Conservation (phyloP, 2,797 vertebrate species). For the Helostoma temminkii region DNA sequence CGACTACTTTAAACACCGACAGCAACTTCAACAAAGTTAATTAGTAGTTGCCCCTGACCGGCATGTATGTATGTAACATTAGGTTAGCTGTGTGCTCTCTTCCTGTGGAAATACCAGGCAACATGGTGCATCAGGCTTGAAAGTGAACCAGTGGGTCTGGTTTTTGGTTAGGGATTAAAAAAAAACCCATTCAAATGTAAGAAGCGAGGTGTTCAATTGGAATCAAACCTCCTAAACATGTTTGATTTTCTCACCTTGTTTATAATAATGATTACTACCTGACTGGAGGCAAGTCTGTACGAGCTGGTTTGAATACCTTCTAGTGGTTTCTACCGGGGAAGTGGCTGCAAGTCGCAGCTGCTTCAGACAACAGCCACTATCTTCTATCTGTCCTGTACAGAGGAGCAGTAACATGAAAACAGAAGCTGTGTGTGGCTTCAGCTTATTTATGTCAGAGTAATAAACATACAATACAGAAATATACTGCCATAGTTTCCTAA, state of each 20-base stretch:
- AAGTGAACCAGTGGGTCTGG: slow-evolving; percentile 17
- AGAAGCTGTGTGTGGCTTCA: background rate
- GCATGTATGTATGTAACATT: background rate
- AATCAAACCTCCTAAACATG: background rate
- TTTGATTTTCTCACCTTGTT: background rate
- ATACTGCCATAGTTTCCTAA: too few relatives aligned
- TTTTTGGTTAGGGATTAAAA: background rate
- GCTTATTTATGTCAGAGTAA: background rate
- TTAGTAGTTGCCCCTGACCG: too few relatives aligned
- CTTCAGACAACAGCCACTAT: background rate
- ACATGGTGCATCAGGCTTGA: background rate
- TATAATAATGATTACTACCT: background rate
- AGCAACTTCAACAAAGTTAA: background rate
- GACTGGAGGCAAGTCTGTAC: background rate
- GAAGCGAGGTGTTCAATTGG: background rate
- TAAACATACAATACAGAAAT: background rate
- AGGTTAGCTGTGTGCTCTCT: background rate
- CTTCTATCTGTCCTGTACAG: background rate
- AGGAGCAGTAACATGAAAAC: background rate
- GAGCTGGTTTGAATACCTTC: slow-evolving; percentile 14
- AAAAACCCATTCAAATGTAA: background rate
- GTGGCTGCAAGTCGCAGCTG: slow-evolving; percentile 20
- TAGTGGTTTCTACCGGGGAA: slow-evolving; percentile 22
- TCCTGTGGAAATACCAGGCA: background rate
- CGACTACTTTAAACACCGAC: background rate